Evolutionary conservation across 2,113 vertebrate genomes (phyloP), one percentile per base, ranked within the genome.

Genomic region (Abramis brama): DNA sequence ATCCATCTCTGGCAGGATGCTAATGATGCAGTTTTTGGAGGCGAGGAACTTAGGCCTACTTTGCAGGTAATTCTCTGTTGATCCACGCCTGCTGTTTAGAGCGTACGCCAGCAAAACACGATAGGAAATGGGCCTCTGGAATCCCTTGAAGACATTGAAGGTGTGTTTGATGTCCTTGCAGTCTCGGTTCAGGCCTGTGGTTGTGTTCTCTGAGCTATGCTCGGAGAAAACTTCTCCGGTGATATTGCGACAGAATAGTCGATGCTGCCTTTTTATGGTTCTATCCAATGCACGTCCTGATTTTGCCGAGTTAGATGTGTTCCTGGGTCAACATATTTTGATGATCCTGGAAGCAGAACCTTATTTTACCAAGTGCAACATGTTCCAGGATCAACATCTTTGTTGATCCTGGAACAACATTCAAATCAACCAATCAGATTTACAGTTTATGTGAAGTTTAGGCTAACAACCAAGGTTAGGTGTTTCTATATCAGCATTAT

Each of bases 1-100:
- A 96, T 96, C 93, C 92, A 94, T 96, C 94, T 95, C 89, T 92
- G 91, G 94, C 93, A 92, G 77, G 13, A 88, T 92, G 91, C 91
- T 95, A 95, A 95, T 94, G 94, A 94, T 90, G 89, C 93, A 90
- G 93, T 92, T 77, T 83, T 83, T 74, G 30, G 81, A n/a, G 77
- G 82, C 60, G 66, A 78, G 91, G 89, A 89, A 77, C 85, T 89
- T 92, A 86, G 88, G 57, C 89, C 85, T 88, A 90, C 89, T 84
- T 89, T 91, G 84, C 90, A 90, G 92, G 91, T 92, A 90, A 89
- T 83, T 88, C 90, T 90, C 86, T 82, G 88, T 80, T 88, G 91
- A 83, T 87, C 88, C 78, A 79, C 78, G 86, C 87, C 91, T 70
- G 91, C 92, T 91, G 92, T 89, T 86, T 68, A 82, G 87, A 73